Base-by-base conservation (phyloP, 1,140 invertebrate species). In the Riptortus pedestris region DNA sequence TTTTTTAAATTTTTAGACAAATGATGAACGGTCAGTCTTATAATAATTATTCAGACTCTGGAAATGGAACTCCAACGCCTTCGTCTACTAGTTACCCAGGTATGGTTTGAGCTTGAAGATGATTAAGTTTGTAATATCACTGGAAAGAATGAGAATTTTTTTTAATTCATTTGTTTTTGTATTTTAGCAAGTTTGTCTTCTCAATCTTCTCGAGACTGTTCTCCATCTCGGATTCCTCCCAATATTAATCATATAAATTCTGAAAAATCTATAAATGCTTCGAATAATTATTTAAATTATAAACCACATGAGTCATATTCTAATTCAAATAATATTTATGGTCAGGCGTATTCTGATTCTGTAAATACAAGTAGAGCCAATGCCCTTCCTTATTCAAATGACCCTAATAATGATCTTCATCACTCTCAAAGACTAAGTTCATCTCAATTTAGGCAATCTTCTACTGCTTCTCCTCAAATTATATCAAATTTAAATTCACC, bases 141-240 rank as follows among this genome's bases (percentile, higher is more conserved):
- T 9, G 12, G 20, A 22, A 9, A 9, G 9, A 9, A 55, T 22
- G 20, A 9, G 20, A 11, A 55, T 12, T 55, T n/a, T n/a, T n/a
- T 43, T 58, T 58, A 51, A 63, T 29, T 52, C 20, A 26, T 20
- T 48, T 55, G n/a, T 31, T 63, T 45, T 33, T 63, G 48, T 43
- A 27, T 70, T 70, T 16, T 62, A 71, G 69, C 65, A 27, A 70
- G 69, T 64, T 60, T 71, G 43, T 71, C 70, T n/a, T 71, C 69
- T 11, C 67, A 71, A 27, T 71, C 70, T 20, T 71, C 70, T 12
- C 59, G 70, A 18, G 69, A 71, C 27, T 63, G 66, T 2, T 71
- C 70, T 7, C 70, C 70, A 12, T 65, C 67, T 27, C 66, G 63
- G 2, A 59, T 57, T 27, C 38, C 24, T 47, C 55, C 45, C 24